phyloP scores from a whole-genome alignment of 2,113 vertebrate species.

The Clinocottus analis region DNA sequence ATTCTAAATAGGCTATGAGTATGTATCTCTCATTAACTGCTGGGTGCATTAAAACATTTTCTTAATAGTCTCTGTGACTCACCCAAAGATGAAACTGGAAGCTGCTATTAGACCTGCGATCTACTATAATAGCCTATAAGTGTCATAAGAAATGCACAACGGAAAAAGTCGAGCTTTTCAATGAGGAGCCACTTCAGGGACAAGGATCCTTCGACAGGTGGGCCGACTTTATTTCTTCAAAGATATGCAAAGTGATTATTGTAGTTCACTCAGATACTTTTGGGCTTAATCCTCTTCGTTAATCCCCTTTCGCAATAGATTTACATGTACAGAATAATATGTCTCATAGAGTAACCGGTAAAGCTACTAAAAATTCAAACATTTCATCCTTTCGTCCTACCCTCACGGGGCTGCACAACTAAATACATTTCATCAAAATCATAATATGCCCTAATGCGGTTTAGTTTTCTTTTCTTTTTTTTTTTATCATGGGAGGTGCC shows the following conservation, averaged over 20 bases:
- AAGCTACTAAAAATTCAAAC: neutral
- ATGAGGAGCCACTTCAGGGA: slow-evolving; percentile 11
- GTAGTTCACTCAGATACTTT: neutral
- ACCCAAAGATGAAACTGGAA: slow-evolving; percentile 34
- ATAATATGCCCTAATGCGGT: no score
- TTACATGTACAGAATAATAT: neutral
- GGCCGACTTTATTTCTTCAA: neutral
- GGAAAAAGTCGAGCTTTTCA: neutral
- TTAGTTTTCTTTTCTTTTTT: no score
- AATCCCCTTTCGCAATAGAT: neutral
- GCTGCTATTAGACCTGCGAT: slow-evolving; percentile 15
- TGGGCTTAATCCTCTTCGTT: neutral
- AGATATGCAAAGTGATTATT: neutral
- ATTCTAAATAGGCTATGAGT: slow-evolving; percentile 47
- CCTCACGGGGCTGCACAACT: neutral
- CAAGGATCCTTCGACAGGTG: neutral
- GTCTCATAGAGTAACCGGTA: neutral
- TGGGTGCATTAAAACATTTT: slow-evolving; percentile 28
- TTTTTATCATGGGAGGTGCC: neutral
- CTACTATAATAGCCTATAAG: slow-evolving; percentile 23
- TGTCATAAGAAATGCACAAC: slow-evolving; percentile 12
- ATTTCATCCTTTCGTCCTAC: neutral
- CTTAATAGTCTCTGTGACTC: slow-evolving; percentile 37
- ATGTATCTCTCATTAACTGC: slow-evolving; percentile 61
- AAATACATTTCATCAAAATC: neutral